Evolutionary conservation across 2,113 vertebrate genomes (phyloP).

Genomic region (Strigops habroptila): DNA sequence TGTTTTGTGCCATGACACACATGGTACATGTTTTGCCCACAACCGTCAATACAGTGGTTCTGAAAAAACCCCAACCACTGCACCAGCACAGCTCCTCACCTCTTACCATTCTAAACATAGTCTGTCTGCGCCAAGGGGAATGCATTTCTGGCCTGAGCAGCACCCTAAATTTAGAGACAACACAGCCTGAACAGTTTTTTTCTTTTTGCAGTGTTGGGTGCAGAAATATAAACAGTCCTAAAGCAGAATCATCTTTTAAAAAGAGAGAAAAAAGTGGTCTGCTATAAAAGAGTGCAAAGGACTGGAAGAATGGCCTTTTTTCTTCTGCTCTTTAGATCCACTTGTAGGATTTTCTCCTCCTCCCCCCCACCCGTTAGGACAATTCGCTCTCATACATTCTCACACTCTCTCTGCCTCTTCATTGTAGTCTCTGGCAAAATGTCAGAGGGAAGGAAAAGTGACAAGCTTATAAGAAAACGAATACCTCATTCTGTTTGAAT

Average conservation of each 20-base stretch:
- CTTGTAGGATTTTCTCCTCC: not conserved
- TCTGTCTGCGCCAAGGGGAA: not conserved
- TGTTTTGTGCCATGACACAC: no score
- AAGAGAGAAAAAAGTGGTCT: not conserved
- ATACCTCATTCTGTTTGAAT: conserved; percentile 66
- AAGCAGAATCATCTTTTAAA: not conserved
- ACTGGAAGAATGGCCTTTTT: not conserved
- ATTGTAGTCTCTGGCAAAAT: not conserved
- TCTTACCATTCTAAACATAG: not conserved
- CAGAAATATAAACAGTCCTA: not conserved
- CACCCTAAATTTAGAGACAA: not conserved
- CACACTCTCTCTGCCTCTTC: not conserved
- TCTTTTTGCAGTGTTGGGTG: not conserved
- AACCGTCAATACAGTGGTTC: not conserved
- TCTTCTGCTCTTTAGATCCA: not conserved
- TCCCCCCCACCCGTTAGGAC: not conserved
- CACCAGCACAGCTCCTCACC: not conserved
- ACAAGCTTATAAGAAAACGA: conserved; percentile 58
- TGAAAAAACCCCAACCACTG: not conserved
- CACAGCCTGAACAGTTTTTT: not conserved
- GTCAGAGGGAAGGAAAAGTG: conserved; percentile 50
- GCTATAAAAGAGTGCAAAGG: not conserved
- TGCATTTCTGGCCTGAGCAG: not conserved
- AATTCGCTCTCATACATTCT: not conserved
- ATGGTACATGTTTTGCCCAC: fast-evolving